Percentiles rank a stretch among this genome's conserved stretches.
These are phyloP conservation scores for Smutsia temminckii DNA, from an alignment of 2,797 vertebrate genomes.

Conservation along the genomic window DNA sequence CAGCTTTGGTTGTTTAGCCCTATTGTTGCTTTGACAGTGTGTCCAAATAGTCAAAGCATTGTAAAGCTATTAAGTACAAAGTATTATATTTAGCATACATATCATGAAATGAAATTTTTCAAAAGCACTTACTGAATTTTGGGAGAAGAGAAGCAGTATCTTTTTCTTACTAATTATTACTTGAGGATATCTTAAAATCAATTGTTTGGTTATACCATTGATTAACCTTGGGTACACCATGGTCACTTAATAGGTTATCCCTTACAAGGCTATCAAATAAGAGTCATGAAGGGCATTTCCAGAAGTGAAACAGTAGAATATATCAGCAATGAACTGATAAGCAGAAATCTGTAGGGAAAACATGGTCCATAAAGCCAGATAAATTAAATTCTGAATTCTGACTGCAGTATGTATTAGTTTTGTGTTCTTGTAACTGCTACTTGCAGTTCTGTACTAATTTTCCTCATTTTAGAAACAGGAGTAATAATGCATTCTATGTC, in stretches of 20 bases:
- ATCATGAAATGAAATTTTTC: background rate
- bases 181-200: background rate
- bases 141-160: background rate
- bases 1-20: background rate
- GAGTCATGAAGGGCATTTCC: background rate
- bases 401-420: background rate
- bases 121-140: background rate
- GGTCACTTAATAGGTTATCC: background rate
- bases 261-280: background rate
- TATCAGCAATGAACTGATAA: background rate
- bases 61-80: background rate
- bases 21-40: background rate
- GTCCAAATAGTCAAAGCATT: background rate
- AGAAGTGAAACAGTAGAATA: background rate
- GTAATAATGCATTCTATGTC: background rate
- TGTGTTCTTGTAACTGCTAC: background rate
- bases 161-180: background rate
- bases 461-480: background rate
- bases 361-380: background rate
- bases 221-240: background rate
- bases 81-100: background rate
- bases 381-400: background rate
- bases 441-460: background rate
- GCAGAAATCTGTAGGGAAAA: background rate
- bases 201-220: background rate